These are phyloP conservation scores for Ellobius talpinus DNA, from an alignment of 2,113 vertebrate genomes.

Conservation along the genomic window DNA sequence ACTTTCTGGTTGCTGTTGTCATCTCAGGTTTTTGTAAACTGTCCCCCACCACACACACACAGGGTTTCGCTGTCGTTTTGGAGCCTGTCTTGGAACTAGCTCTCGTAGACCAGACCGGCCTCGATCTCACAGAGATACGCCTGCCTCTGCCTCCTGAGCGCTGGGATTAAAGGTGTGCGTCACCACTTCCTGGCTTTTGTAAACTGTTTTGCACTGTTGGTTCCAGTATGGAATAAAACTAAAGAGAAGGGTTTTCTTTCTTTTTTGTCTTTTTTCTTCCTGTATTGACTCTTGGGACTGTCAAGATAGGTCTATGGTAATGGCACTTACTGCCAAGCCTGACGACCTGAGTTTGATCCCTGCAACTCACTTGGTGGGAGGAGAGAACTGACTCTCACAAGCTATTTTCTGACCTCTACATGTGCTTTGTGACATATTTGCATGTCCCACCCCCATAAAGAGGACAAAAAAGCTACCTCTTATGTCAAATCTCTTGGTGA, in stretches of 20 bases:
- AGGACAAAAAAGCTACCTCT: not conserved
- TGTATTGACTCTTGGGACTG: slow-evolving; percentile 3
- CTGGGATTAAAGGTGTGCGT: no score
- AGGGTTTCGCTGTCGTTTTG: no score
- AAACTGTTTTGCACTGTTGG: not conserved
- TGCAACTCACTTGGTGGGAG: not conserved
- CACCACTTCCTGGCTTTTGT: not conserved
- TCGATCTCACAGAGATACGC: no score
- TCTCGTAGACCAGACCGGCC: no score
- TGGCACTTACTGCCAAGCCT: not conserved
- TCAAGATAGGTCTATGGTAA: not conserved
- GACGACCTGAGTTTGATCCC: not conserved
- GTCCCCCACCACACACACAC: no score
- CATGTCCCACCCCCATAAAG: not conserved
- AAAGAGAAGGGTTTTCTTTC: not conserved
- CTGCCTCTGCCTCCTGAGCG: no score
- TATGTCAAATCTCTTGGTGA: not conserved
- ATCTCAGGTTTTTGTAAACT: not conserved
- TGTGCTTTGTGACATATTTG: not conserved
- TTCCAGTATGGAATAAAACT: slow-evolving; percentile 46
- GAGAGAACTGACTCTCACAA: not conserved
- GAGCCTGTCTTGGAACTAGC: no score
- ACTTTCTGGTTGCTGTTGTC: not conserved
- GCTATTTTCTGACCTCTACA: not conserved
- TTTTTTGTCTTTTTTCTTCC: not conserved